Conservation (phyloP, 2,888 invertebrate species). For the Cerastoderma edule region DNA sequence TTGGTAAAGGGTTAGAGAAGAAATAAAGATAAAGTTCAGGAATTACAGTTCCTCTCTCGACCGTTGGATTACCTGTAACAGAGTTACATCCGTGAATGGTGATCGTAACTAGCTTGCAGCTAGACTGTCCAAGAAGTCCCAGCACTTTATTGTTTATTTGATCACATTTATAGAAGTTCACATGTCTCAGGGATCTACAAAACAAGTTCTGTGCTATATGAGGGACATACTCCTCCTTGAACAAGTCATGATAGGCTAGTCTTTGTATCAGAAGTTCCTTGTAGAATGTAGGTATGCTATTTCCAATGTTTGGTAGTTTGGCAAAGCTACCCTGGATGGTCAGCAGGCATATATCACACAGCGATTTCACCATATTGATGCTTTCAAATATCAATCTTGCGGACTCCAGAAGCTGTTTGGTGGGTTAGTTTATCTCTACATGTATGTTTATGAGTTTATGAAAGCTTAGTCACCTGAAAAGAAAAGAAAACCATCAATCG, state of each 20-base stretch:
- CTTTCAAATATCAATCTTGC: background rate
- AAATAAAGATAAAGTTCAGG: too few species aligned
- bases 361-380: conserved; percentile 71
- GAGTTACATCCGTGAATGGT: conserved; percentile 68
- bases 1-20: too few species aligned
- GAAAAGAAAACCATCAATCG: background rate
- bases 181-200: conserved; percentile 59
- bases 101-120: conserved; percentile 71
- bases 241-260: conserved; percentile 74
- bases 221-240: conserved; percentile 67
- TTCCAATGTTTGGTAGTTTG: conserved; percentile 66
- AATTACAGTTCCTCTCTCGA: too few species aligned
- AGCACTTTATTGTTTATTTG: conserved; percentile 75
- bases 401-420: background rate
- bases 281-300: conserved; percentile 72
- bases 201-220: conserved; percentile 73
- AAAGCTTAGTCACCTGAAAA: background rate
- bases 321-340: conserved; percentile 72
- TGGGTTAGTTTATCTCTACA: background rate
- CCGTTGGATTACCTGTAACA: conserved; percentile 80
- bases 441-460: too few species aligned
- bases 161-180: conserved; percentile 75
- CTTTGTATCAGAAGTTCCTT: conserved; percentile 78
- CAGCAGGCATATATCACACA: conserved; percentile 75
- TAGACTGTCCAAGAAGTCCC: conserved; percentile 59